A percentile compares a stretch with the other conserved stretches of the same genome.
Evolutionary conservation across 2,113 vertebrate species (phyloP).

Genomic region (Brienomyrus longianalis): DNA sequence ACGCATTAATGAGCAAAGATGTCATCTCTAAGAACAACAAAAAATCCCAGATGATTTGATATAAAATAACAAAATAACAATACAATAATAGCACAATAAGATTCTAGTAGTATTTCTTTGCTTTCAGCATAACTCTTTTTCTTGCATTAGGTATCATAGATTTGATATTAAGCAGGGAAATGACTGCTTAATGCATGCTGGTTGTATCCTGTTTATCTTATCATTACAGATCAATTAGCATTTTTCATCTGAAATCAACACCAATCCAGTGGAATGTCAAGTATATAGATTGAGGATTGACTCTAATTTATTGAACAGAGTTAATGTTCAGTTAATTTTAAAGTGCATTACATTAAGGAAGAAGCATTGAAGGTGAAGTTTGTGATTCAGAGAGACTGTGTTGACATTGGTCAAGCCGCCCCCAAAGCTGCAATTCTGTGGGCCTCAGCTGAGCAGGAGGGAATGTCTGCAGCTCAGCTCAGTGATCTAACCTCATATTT

Average conservation of each 20-base stretch:
- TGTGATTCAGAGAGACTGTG: neutral
- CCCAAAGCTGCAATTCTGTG: neutral
- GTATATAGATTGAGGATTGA: neutral
- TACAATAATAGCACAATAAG: neutral
- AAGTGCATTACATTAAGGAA: neutral
- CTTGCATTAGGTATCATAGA: neutral
- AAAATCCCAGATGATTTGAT: neutral
- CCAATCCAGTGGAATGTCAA: neutral
- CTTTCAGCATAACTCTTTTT: neutral
- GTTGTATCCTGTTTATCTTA: neutral
- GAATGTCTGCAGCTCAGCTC: neutral
- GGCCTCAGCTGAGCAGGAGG: neutral
- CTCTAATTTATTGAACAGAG: neutral
- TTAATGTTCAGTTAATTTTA: neutral
- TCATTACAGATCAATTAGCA: neutral
- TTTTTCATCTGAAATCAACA: neutral
- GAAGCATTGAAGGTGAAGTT: neutral
- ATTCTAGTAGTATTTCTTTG: neutral
- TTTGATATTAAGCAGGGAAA: neutral
- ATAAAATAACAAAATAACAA: neutral
- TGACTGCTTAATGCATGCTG: neutral
- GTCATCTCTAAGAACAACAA: neutral
- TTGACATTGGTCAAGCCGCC: neutral
- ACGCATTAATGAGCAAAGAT: neutral
- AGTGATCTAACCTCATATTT: neutral